Base-by-base conservation (phyloP, 2,888 invertebrate genomes). In the Seira ritae region DNA sequence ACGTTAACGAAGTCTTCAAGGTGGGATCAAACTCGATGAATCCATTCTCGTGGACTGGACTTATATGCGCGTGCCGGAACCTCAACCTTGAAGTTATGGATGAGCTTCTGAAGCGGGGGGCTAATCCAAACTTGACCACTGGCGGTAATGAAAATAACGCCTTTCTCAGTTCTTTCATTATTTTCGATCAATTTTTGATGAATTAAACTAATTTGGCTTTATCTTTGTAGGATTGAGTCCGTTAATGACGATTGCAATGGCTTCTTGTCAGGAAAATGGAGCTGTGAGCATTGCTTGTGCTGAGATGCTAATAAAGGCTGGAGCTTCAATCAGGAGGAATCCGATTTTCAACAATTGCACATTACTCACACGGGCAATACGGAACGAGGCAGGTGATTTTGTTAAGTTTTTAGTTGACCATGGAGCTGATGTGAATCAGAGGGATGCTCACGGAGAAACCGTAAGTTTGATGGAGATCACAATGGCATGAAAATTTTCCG, bases 61-160 rank as follows among this genome's bases (percentile, higher is more conserved):
- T 73, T 1, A 60, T 73, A 8, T 73, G 22, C 31, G 72, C 72
- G 0, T 73, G 72, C 37, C 24, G 72, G n/a, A 62, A 37, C 19
- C 72, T 73, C 1, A 73, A 73, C n/a, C 8, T 6, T 42, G 72
- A 73, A 8, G 62, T 17, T 0, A 17, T 73, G 12, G n/a, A 10
- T 4, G 17, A n/a, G 2, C 23, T 73, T 6, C 37, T 12, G 55
- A 65, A 17, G 2, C 15, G 31, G 10, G 66, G 66, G 17, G 73
- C 73, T 0, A 22, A 74, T 65, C 73, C 73, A 19, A 74, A 74
- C 6, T 60, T 65, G 17, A 50, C 50, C 12, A 22, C 46, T 8
- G 20, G 42, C 22, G 73, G 73, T 74, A 74, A 12, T 23, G 20
- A 37, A 17, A 46, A 50, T 50, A 50, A 50, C 6, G 42, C 4